Base-by-base conservation (phyloP, 2,888 invertebrate genomes). In the Scaptomyza parva region DNA sequence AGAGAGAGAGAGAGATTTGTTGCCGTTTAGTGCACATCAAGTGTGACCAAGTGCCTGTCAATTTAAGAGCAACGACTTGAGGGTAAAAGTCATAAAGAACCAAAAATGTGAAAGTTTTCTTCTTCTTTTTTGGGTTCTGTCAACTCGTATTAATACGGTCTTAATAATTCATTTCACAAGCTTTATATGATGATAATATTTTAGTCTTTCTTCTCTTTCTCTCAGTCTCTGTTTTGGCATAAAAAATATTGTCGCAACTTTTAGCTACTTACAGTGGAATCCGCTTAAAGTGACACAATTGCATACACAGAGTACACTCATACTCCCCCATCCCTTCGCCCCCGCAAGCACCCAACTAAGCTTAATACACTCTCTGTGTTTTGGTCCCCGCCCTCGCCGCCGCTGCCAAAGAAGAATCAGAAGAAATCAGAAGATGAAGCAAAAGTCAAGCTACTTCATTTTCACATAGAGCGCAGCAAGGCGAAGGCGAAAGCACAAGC, bases 401-500 rank as follows among this genome's bases (percentile, higher is more conserved):
- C n/a, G n/a, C n/a, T n/a, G n/a, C n/a, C n/a, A n/a, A n/a, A 53
- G 6, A 71, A 62, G 50, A 44, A 68, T 72, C 65, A 60, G 28
- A n/a, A n/a, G 22, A 79, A 75, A 68, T 70, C 59, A 55, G 48
- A 53, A 50, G 65, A 20, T 33, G 60, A 62, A 60, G 76, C 79
- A 60, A 82, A 81, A 78, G 80, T 71, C 78, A 73, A 71, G 70
- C 81, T 76, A 84, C 78, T 78, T 81, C 69, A 84, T 84, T 84
- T 78, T 78, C 62, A 40, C 67, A 61, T 51, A 73, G 64, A 55
- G 59, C 61, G 62, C n/a, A 74, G 60, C 60, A 54, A 66, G 40
- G 30, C 24, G 12, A 35, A 12, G 35, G 14, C 30, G n/a, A n/a
- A 61, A 66, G 55, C 52, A 30, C 48, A 50, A 67, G 65, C 69